A percentile compares a stretch with the other conserved stretches of the same genome.
These are phyloP conservation scores for Apogon hyalosoma DNA, from an alignment of 2,797 vertebrate species.

Conservation along the genomic window DNA sequence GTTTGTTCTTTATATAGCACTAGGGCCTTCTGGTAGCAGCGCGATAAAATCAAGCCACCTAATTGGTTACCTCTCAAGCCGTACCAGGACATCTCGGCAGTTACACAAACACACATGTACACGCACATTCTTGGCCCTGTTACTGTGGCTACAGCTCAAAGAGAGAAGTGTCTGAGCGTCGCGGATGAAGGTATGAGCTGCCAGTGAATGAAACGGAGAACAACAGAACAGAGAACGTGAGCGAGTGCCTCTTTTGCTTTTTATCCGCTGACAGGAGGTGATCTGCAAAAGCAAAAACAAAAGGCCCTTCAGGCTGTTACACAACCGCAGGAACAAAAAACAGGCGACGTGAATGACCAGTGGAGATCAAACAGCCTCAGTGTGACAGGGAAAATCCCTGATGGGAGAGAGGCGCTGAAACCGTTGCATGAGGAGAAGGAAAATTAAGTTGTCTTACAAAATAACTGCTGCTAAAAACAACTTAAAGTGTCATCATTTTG, in stretches of 20 bases:
- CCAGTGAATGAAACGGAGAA: slow-evolving; percentile 39
- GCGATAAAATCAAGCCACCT: slow-evolving; percentile 59
- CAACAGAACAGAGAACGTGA: slow-evolving; percentile 41
- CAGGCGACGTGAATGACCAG: slow-evolving; percentile 34
- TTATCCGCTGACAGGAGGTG: slow-evolving; percentile 44
- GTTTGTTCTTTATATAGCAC: slow-evolving; percentile 51
- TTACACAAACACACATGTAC: slow-evolving; percentile 40
- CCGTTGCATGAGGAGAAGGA: slow-evolving; percentile 43
- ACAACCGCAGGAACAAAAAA: slow-evolving; percentile 54
- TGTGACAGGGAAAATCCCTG: slow-evolving; percentile 34
- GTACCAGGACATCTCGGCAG: slow-evolving; percentile 22
- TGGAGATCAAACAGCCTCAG: slow-evolving; percentile 51
- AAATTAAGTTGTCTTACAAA: neutral
- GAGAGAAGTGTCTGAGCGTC: slow-evolving; percentile 16
- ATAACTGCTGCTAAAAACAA: no score
- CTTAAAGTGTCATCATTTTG: no score
- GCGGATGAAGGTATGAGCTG: slow-evolving; percentile 28
- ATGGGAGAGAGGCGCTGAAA: slow-evolving; percentile 43
- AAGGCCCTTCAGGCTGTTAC: slow-evolving; percentile 54
- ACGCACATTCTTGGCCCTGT: slow-evolving; percentile 43
- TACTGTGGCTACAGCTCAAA: slow-evolving; percentile 59
- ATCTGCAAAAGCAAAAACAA: slow-evolving; percentile 45
- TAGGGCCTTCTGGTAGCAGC: slow-evolving; percentile 44
- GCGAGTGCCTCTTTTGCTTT: slow-evolving; percentile 38
- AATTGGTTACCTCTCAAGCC: slow-evolving; percentile 52